A percentile compares a stretch with the other conserved stretches of the same genome.
phyloP scores from a whole-genome alignment of 92 coral and sea anemone species.

The Zoanthus sansibaricus region DNA sequence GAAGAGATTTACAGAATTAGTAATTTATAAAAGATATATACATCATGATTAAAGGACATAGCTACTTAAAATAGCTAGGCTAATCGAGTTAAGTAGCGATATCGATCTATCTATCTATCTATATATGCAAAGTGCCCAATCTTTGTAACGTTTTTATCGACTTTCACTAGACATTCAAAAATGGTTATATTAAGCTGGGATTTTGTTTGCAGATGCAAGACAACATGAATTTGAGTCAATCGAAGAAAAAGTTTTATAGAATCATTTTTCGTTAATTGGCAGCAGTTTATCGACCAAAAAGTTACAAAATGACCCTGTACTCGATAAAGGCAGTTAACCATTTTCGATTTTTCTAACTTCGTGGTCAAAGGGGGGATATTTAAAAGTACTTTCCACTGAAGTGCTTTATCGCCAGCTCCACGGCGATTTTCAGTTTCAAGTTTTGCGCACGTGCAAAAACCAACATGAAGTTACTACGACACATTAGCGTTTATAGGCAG shows the following conservation, averaged over 20 bases:
- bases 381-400: constrained; percentile 15
- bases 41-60: too few species aligned
- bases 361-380: constrained; percentile 20
- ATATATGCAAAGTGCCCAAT: neutral
- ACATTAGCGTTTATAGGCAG: constrained; percentile 12
- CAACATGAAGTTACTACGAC: constrained; percentile 8
- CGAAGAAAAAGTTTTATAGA: neutral
- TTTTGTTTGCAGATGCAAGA: constrained; percentile 1
- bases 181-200: neutral
- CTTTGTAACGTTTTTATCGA: neutral
- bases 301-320: constrained; percentile 17
- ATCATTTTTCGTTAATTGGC: neutral
- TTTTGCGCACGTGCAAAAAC: constrained; percentile 20
- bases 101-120: neutral
- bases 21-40: too few species aligned
- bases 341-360: constrained; percentile 21
- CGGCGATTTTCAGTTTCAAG: constrained; percentile 22
- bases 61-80: too few species aligned
- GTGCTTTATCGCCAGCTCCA: constrained; percentile 24
- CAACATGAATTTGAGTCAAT: neutral
- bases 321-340: constrained; percentile 8
- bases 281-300: constrained; percentile 18
- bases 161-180: neutral
- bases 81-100: too few species aligned
- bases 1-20: too few species aligned